A percentile compares a stretch with the other conserved stretches of the same genome.
phyloP scores from a whole-genome alignment of 2,888 invertebrate species.

The Lithophane semibrunnea region DNA sequence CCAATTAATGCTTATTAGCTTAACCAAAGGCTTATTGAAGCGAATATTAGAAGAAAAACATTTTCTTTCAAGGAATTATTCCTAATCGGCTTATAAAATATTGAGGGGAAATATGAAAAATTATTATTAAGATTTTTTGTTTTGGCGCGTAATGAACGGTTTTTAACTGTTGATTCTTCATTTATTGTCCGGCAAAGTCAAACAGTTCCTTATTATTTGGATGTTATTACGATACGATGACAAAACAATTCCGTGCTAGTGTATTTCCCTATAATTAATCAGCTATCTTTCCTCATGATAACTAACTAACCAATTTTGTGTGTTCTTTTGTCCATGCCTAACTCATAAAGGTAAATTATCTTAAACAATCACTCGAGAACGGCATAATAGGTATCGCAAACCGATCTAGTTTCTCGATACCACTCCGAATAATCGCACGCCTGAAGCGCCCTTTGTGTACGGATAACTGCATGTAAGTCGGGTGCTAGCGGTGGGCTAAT shows the following conservation, averaged over 20 bases:
- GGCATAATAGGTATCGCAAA: background rate
- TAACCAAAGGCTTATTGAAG: slow-evolving; percentile 1
- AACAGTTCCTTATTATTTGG: background rate
- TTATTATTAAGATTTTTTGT: background rate
- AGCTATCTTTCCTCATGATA: too few species aligned
- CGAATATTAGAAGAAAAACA: slow-evolving; percentile 7
- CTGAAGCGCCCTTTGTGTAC: slow-evolving; percentile 6
- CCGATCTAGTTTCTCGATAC: background rate
- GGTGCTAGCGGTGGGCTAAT: background rate
- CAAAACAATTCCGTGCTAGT: background rate
- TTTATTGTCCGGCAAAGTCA: background rate
- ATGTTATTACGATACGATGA: background rate
- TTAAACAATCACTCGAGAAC: background rate
- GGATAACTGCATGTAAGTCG: background rate
- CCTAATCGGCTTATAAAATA: slow-evolving; percentile 22
- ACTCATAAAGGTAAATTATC: slow-evolving; percentile 5
- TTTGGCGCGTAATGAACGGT: background rate
- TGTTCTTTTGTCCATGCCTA: background rate
- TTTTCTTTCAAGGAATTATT: slow-evolving; percentile 9
- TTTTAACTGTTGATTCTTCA: background rate
- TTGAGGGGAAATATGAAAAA: slow-evolving; percentile 16
- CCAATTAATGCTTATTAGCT: slow-evolving; percentile 12
- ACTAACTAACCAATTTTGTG: background rate
- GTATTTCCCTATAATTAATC: too few species aligned
- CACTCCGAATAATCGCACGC: background rate